These are phyloP conservation scores for Tribolium castaneum DNA, from an alignment of 1,140 invertebrate genomes.

Conservation along the genomic window DNA sequence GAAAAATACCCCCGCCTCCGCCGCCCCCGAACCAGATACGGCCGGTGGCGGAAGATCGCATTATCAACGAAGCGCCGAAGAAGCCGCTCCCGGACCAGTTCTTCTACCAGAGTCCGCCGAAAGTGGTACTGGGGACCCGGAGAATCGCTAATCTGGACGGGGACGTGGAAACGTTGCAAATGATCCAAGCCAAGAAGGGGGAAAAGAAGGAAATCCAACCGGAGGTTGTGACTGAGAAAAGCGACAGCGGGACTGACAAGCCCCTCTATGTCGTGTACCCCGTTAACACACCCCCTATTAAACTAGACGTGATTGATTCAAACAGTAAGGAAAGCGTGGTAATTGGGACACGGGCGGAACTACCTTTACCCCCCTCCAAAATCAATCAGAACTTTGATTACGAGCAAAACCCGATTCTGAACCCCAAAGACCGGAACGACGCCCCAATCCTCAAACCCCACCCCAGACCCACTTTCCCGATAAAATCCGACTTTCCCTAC, in stretches of 20 bases:
- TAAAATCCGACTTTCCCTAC: slow-evolving; percentile 72
- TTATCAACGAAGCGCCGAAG: slow-evolving; percentile 52
- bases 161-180: slow-evolving; percentile 72
- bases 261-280: slow-evolving; percentile 75
- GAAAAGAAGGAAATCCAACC: slow-evolving; percentile 53
- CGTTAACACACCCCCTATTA: slow-evolving; percentile 65
- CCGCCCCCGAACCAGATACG: slow-evolving; percentile 47
- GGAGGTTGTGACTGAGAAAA: slow-evolving; percentile 45
- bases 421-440: slow-evolving; percentile 65
- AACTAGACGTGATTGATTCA: slow-evolving; percentile 64
- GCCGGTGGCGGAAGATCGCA: slow-evolving; percentile 51
- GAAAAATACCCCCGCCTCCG: slow-evolving; percentile 53
- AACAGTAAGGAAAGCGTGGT: slow-evolving; percentile 68
- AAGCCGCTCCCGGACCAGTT: slow-evolving; percentile 51
- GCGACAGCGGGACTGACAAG: slow-evolving; percentile 62
- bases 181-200: slow-evolving; percentile 68
- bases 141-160: slow-evolving; percentile 53
- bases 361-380: slow-evolving; percentile 68
- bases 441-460: slow-evolving; percentile 66
- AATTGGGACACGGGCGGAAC: slow-evolving; percentile 68
- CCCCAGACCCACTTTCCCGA: slow-evolving; percentile 59
- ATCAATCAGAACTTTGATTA: slow-evolving; percentile 63
- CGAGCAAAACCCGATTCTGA: slow-evolving; percentile 65
- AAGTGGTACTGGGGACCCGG: slow-evolving; percentile 55
- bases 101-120: slow-evolving; percentile 60